phyloP scores from a whole-genome alignment of 2,113 vertebrate species.

The Gnathonemus echidnorhynchus region DNA sequence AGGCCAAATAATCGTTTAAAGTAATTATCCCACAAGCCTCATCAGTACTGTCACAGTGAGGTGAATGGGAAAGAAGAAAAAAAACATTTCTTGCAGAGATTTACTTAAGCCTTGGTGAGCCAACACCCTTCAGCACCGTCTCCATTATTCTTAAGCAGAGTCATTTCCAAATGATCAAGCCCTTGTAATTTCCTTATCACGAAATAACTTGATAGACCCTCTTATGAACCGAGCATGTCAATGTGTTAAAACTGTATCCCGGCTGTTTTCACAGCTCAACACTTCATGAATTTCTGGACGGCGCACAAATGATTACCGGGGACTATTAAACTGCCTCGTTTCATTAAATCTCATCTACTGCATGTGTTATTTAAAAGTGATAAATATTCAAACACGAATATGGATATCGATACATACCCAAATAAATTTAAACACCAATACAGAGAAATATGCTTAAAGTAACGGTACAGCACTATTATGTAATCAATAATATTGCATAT shows the following conservation, averaged over 20 bases:
- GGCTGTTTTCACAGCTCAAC: constrained; percentile 8
- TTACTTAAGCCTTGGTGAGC: background rate
- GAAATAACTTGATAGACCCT: background rate
- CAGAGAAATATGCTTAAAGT: background rate
- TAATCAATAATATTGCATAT: background rate
- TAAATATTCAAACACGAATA: background rate
- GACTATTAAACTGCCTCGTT: background rate
- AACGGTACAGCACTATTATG: background rate
- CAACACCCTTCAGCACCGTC: constrained; percentile 1
- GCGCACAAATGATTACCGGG: background rate
- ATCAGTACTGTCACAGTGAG: constrained; percentile 5
- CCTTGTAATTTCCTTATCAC: background rate
- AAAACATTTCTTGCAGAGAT: background rate
- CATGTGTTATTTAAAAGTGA: background rate
- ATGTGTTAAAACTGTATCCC: constrained; percentile 10
- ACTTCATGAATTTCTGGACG: background rate
- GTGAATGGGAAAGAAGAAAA: background rate
- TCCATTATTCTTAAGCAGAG: constrained; percentile 13
- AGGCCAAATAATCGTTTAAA: background rate
- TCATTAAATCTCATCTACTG: background rate
- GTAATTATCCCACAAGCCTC: constrained; percentile 9
- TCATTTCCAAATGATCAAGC: background rate
- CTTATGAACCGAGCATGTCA: background rate
- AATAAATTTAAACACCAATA: background rate
- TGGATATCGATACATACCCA: background rate